phyloP scores from a whole-genome alignment of 2,113 vertebrate genomes.

The Emydura subglobosa region DNA sequence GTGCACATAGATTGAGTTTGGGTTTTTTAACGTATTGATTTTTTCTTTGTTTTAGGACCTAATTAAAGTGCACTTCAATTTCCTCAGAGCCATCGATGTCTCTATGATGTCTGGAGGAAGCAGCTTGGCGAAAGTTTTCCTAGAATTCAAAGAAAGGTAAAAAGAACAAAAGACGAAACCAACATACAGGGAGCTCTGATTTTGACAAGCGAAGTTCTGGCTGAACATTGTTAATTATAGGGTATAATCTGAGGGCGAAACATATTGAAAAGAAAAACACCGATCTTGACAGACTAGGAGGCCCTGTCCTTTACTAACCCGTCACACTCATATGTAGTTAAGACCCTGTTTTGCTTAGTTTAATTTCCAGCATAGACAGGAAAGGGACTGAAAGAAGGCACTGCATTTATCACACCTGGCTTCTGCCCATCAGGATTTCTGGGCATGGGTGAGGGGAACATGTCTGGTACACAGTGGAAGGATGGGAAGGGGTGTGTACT shows the following conservation, averaged over 20 bases:
- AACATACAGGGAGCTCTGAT: not conserved
- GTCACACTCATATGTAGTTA: not conserved
- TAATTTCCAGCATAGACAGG: not conserved
- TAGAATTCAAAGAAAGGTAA: conserved; percentile 97
- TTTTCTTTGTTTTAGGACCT: conserved; percentile 83
- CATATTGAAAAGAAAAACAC: not conserved
- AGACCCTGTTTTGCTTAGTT: not conserved
- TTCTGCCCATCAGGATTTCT: not conserved
- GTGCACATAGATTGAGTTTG: not conserved
- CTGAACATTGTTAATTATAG: not conserved
- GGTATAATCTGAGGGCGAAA: accelerated
- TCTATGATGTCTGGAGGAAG: conserved; percentile 89
- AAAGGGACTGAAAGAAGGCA: not conserved
- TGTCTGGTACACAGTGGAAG: not conserved
- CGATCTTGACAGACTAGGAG: not conserved
- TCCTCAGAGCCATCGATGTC: conserved; percentile 92
- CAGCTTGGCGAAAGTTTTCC: conserved; percentile 92
- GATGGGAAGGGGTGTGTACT: not conserved
- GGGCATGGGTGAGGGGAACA: not conserved
- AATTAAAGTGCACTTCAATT: conserved; percentile 91
- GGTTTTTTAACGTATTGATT: not conserved
- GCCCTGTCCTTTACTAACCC: not conserved
- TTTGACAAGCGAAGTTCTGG: not conserved
- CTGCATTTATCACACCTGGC: not conserved
- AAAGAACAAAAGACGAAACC: not conserved